Percentiles rank a stretch among this genome's conserved stretches.
Conservation (phyloP, 2,797 vertebrate species). For the Notolepis coatsorum region DNA sequence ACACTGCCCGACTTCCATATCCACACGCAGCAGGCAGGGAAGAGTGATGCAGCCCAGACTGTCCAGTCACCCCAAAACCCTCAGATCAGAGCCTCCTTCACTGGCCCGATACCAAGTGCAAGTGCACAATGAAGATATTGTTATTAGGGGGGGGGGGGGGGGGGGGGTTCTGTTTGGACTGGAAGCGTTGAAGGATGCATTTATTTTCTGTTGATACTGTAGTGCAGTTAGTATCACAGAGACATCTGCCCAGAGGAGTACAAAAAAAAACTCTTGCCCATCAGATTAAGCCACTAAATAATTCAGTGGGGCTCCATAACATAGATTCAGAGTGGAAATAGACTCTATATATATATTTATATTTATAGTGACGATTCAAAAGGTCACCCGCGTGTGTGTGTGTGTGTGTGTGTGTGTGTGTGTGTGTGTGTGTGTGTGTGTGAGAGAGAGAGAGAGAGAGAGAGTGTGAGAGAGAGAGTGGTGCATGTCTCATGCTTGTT, state of each 20-base stretch:
- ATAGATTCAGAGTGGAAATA: constrained; percentile 82
- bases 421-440: constrained; percentile 17
- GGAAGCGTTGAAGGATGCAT: constrained; percentile 47
- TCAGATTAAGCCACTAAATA: constrained; percentile 77
- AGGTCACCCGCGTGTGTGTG: constrained; percentile 79
- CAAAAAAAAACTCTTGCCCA: constrained; percentile 55
- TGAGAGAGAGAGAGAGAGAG: background rate
- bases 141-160: constrained; percentile 65
- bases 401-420: constrained; percentile 58
- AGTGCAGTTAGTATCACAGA: constrained; percentile 46
- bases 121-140: constrained; percentile 43
- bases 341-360: too few relatives aligned
- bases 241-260: constrained; percentile 52
- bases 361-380: constrained; percentile 78
- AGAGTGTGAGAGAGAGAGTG: too few relatives aligned
- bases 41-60: constrained; percentile 49
- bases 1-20: constrained; percentile 41
- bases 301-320: constrained; percentile 77
- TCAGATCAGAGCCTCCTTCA: constrained; percentile 57
- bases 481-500: constrained; percentile 61
- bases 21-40: constrained; percentile 34
- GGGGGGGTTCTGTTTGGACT: constrained; percentile 63
- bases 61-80: constrained; percentile 68
- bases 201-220: constrained; percentile 42
- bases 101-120: constrained; percentile 50